Evolutionary conservation across 64 coral and sea anemone genomes (phyloP).

Genomic region (Dendrophyllia cribrosa): DNA sequence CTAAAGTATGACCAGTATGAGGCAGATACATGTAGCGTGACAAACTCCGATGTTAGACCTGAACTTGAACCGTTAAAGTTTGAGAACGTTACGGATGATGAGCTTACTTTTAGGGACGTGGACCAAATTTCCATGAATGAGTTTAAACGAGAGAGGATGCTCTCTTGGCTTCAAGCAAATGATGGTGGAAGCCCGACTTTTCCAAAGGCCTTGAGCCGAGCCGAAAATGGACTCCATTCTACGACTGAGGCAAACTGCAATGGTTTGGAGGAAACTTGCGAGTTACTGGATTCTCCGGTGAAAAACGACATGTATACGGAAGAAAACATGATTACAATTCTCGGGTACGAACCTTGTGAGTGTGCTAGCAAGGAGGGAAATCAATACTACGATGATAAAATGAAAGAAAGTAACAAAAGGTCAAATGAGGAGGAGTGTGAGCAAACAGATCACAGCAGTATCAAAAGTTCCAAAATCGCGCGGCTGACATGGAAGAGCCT

Average conservation of each 20-base stretch:
- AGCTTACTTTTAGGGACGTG: conserved; percentile 56
- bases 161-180: too few relatives aligned
- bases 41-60: conserved; percentile 12
- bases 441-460: conserved; percentile 89
- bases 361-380: conserved; percentile 28
- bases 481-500: conserved; percentile 81
- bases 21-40: background rate
- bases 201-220: background rate
- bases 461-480: conserved; percentile 87
- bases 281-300: conserved; percentile 1
- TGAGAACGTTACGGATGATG: conserved; percentile 95
- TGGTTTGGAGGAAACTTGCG: conserved; percentile 9
- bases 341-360: conserved; percentile 31
- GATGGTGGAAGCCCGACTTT: conserved; percentile 22
- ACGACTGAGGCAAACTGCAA: background rate
- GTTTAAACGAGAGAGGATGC: too few relatives aligned
- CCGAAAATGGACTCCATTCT: conserved; percentile 6
- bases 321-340: conserved; percentile 24
- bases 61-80: conserved; percentile 72
- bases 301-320: conserved; percentile 9
- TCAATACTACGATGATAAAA: conserved; percentile 4
- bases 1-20: background rate
- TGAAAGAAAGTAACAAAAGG: background rate
- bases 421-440: background rate
- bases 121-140: background rate